Evolutionary conservation across 2,797 vertebrate genomes (phyloP).

Genomic region (Denticeps clupeoides): DNA sequence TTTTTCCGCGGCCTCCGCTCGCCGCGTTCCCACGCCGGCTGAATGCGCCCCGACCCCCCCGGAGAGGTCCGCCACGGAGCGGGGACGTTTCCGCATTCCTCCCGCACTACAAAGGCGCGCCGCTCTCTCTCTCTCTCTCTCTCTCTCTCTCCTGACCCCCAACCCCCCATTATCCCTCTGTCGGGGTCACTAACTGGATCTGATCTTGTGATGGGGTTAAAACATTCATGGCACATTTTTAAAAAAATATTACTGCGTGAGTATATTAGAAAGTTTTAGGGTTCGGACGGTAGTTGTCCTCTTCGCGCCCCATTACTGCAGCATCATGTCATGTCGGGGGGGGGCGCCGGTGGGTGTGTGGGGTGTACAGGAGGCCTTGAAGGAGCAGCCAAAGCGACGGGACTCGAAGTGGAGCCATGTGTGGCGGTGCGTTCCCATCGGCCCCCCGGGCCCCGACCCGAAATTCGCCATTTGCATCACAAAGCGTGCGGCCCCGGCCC

Average conservation of each 20-base stretch:
- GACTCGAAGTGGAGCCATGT: too few relatives aligned
- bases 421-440: neutral
- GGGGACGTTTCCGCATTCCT: slow-evolving; percentile 99
- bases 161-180: slow-evolving; percentile 80
- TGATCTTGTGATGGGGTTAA: too few relatives aligned
- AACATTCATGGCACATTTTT: too few relatives aligned
- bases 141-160: slow-evolving; percentile 69
- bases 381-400: too few relatives aligned
- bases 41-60: slow-evolving; percentile 96
- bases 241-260: too few relatives aligned
- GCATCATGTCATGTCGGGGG: too few relatives aligned
- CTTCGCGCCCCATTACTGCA: too few relatives aligned
- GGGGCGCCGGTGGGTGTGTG: too few relatives aligned
- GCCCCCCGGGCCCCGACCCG: slow-evolving; percentile 11
- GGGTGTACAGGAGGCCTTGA: too few relatives aligned
- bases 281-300: too few relatives aligned
- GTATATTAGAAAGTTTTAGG: too few relatives aligned
- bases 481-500: slow-evolving; percentile 48
- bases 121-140: slow-evolving; percentile 90
- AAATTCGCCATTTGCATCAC: slow-evolving; percentile 54
- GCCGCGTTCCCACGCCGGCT: slow-evolving; percentile 95
- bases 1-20: slow-evolving; percentile 56
- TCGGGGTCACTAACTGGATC: slow-evolving; percentile 66
- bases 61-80: slow-evolving; percentile 97
- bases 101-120: slow-evolving; percentile 86